These are phyloP conservation scores for Narcine bancroftii DNA, from an alignment of 2,113 vertebrate species.

Conservation along the genomic window DNA sequence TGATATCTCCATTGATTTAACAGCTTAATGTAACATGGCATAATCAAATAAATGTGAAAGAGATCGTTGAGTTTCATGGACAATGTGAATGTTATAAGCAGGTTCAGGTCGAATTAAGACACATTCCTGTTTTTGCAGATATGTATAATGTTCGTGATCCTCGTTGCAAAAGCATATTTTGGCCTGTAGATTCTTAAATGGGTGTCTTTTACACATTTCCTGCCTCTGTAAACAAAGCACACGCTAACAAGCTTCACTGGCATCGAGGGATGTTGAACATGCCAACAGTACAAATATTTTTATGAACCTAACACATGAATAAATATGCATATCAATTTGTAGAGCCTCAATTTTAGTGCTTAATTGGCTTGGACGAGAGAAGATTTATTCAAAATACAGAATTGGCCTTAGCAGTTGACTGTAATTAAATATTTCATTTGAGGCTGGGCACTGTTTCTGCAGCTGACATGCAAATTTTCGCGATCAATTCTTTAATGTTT, in stretches of 20 bases:
- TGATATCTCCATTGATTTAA: not conserved
- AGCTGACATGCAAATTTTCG: constrained; percentile 33
- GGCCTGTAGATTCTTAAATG: not conserved
- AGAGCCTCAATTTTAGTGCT: constrained; percentile 33
- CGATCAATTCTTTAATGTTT: constrained; percentile 18
- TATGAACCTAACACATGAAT: constrained; percentile 37
- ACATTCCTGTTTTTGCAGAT: not conserved
- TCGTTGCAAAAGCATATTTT: not conserved
- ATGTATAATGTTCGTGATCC: not conserved
- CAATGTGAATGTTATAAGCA: not conserved
- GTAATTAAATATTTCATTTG: constrained; percentile 31
- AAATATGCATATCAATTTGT: constrained; percentile 35
- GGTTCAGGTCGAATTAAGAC: not conserved
- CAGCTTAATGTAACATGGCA: not conserved
- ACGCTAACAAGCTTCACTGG: constrained; percentile 21
- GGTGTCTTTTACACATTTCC: not conserved
- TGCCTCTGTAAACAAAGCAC: constrained; percentile 10
- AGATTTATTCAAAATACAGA: constrained; percentile 30
- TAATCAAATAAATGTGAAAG: not conserved
- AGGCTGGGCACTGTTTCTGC: constrained; percentile 1
- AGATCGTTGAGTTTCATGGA: not conserved
- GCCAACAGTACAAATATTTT: constrained; percentile 34
- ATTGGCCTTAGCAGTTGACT: constrained; percentile 23
- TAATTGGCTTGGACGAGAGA: constrained; percentile 32
- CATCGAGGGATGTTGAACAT: constrained; percentile 23